A percentile compares a stretch with the other conserved stretches of the same genome.
Conservation (phyloP, 2,797 vertebrate species). For the Balearica regulorum region DNA sequence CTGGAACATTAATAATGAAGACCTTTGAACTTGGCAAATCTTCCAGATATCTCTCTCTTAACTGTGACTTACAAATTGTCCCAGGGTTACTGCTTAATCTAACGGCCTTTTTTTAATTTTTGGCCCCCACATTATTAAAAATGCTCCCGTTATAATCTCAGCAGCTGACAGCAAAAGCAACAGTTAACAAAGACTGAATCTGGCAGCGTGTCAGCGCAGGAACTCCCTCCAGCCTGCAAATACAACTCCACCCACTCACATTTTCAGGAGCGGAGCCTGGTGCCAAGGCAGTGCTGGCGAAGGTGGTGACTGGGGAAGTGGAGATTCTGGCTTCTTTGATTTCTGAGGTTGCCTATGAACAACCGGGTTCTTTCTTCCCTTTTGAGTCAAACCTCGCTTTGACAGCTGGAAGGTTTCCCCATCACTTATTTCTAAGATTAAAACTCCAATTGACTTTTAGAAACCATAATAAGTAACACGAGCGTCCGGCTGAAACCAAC, state of each 20-base stretch:
- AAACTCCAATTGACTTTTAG: constrained; percentile 26
- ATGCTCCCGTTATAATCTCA: not conserved
- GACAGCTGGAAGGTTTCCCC: not conserved
- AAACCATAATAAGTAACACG: not conserved
- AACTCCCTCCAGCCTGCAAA: constrained; percentile 51
- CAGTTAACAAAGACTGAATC: not conserved
- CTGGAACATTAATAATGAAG: constrained; percentile 36
- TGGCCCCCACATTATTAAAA: not conserved
- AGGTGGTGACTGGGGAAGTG: not conserved
- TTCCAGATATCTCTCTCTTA: constrained; percentile 5
- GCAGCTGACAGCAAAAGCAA: not conserved
- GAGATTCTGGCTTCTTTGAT: constrained; percentile 8
- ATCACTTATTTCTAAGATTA: constrained; percentile 21
- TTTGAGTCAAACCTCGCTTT: constrained; percentile 23
- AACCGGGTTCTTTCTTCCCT: not conserved
- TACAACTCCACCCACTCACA: constrained; percentile 22
- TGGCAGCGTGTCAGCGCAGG: constrained; percentile 10
- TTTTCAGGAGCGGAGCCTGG: constrained; percentile 2
- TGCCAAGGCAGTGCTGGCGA: not conserved
- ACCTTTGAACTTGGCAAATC: constrained; percentile 49
- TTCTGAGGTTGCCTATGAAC: constrained; percentile 22
- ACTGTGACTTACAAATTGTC: not conserved
- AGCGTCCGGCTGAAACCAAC: not conserved
- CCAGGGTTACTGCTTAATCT: constrained; percentile 3
- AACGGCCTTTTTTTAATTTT: not conserved